Base-by-base conservation (phyloP, 2,113 vertebrate species). In the Prochilodus magdalenae region DNA sequence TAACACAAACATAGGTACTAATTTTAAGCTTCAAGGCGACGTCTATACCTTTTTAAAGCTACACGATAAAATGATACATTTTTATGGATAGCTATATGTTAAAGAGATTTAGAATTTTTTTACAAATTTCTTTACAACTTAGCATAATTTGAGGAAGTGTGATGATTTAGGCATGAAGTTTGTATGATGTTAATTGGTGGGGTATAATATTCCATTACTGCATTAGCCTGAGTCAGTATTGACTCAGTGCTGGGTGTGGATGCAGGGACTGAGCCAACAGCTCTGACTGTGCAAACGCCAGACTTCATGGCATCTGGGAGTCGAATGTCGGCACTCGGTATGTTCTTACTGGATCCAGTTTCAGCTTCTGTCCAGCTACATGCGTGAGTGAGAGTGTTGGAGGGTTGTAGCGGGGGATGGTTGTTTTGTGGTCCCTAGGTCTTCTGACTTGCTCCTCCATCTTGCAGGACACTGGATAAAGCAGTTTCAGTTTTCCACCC, bases 401-500 rank as follows among this genome's bases (percentile, higher is more conserved):
- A 24, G 26, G 29, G 26, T 18, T 29, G 60, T 29, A 20, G 29
- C 29, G 27, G 16, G 29, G 49, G 16, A 47, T 6, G 71, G 26
- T 5, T 69, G 47, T 59, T 76, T 59, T 76, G 66, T 55, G 44
- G 44, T 49, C 40, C 55, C 78, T 53, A 22, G 2, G 47, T 77
- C 74, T 77, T 69, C 53, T 55, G 33, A 33, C 60, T 53, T 71
- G 59, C 73, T 72, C 81, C 63, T 73, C 44, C 49, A 44, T 20
- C 75, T 67, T 44, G 79, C 74, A 44, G 80, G 65, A 70, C 77
- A 80, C 62, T 78, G 79, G 77, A 86, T 71, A 83, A 57, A 73
- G 69, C 18, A 29, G 76, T 81, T 77, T 92, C 89, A 72, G 66
- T 76, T 92, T 92, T 87, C 88, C 87, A 60, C 53, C 44, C 55